Base-by-base conservation (phyloP, 2,888 invertebrate genomes). In the Pristionchus japonicus region DNA sequence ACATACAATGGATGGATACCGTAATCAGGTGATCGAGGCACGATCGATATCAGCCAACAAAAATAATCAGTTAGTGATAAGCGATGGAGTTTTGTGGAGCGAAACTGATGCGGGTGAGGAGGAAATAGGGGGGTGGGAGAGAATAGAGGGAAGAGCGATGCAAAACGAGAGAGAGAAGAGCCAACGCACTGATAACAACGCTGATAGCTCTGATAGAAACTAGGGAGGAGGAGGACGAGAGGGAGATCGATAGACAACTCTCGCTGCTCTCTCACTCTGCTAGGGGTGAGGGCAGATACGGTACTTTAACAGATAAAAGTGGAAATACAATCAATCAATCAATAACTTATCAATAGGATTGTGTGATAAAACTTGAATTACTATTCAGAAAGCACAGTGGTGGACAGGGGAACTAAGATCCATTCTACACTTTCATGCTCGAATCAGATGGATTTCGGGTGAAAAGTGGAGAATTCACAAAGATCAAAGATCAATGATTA, bases 191-290 rank as follows among this genome's bases (percentile, higher is more conserved):
- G 82, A 57, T 82, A 52, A 23, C 82, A 47, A 15, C 80, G 27
- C 17, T 49, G 82, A 80, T 43, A 49, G 82, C 82, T 43, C 27
- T 43, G 82, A 82, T 31, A 82, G 52, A 82, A 82, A 82, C 82
- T 82, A 34, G 52, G 52, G 23, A 74, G n/a, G n/a, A n/a, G n/a
- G n/a, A n/a, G n/a, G n/a, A n/a, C n/a, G 31, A 34, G 64, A 64
- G 13, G 31, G 77, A 47, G 77, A 77, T 77, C 77, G 77, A 77
- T 77, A 31, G 43, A 77, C 77, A 47, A 77, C 77, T 15, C 43
- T 77, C 43, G 43, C 43, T 43, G 37, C 20, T 20, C 27, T 34
- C 34, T 17, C 40, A 20, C n/a, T 70, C 20, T 23, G 82, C n/a
- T n/a, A n/a, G n/a, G n/a, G 82, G 49, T 7, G 27, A 43, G 43